Evolutionary conservation across 2,888 invertebrate species (phyloP).

Genomic region (Platycnemis pennipes): DNA sequence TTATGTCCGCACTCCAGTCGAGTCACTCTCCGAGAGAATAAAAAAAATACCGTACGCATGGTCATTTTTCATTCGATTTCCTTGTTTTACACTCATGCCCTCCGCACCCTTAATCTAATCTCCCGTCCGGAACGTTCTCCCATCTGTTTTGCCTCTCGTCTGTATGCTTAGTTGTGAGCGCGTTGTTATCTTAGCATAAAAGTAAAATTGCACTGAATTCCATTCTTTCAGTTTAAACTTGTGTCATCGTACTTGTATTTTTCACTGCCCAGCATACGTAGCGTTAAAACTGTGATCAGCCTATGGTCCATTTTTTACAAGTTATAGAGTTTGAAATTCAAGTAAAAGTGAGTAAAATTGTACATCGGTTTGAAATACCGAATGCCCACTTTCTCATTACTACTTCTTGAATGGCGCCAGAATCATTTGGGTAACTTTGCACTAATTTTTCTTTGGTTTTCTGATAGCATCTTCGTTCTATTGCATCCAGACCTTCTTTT

Average conservation of each 20-base stretch:
- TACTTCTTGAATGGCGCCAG: neutral
- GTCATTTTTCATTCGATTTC: neutral
- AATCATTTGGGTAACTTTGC: neutral
- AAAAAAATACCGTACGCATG: neutral
- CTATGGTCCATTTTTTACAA: too few relatives aligned
- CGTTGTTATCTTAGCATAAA: neutral
- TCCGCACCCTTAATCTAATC: neutral
- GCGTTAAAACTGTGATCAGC: too few relatives aligned
- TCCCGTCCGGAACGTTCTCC: neutral
- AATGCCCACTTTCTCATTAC: neutral
- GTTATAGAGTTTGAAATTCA: too few relatives aligned
- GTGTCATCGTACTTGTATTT: neutral
- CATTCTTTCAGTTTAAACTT: neutral
- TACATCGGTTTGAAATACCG: neutral
- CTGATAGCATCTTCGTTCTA: neutral
- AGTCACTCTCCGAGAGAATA: neutral
- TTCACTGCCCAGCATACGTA: too few relatives aligned
- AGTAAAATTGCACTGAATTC: neutral
- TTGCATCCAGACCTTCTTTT: neutral
- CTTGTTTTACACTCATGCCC: neutral
- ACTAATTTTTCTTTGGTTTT: neutral
- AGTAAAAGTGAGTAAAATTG: too few relatives aligned
- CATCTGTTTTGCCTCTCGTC: neutral
- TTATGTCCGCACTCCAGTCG: neutral
- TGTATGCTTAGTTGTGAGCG: neutral